These are phyloP conservation scores for Aurelia coerulea DNA, from an alignment of 30 jellyfish, hydroid and myxozoan genomes.

Conservation along the genomic window DNA sequence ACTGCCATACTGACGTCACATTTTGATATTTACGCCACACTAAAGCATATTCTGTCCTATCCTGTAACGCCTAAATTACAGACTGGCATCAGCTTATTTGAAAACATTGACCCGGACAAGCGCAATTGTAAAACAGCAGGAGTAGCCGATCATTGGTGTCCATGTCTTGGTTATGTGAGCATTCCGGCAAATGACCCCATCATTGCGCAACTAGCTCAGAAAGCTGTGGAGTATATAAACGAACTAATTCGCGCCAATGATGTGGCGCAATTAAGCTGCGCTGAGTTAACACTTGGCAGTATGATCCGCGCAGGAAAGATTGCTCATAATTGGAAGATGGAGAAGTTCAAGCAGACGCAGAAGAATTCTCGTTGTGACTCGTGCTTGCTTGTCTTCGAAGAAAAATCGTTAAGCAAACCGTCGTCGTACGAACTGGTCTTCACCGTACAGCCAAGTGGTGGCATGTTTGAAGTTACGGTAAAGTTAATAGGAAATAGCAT, in stretches of 20 bases:
- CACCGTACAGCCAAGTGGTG: slow-evolving; percentile 53
- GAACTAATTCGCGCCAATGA: not conserved
- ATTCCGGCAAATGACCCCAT: not conserved
- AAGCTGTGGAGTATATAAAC: slow-evolving; percentile 31
- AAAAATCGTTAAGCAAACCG: not conserved
- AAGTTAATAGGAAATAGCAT: not conserved
- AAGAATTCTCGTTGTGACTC: slow-evolving; percentile 28
- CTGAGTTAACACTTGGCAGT: not conserved
- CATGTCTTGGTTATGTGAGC: slow-evolving; percentile 43
- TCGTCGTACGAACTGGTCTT: slow-evolving; percentile 32
- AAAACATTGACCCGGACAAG: slow-evolving; percentile 42
- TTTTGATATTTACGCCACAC: slow-evolving; percentile 72
- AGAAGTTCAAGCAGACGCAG: slow-evolving; percentile 13
- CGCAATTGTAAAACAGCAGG: slow-evolving; percentile 80
- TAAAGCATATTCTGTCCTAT: slow-evolving; percentile 37
- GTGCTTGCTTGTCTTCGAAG: slow-evolving; percentile 6
- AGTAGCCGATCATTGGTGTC: slow-evolving; percentile 78
- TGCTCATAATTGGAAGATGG: slow-evolving; percentile 14
- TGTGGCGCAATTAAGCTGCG: slow-evolving; percentile 18
- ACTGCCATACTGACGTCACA: slow-evolving; percentile 54
- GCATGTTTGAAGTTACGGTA: slow-evolving; percentile 41
- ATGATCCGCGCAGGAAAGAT: slow-evolving; percentile 43
- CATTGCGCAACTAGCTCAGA: slow-evolving; percentile 12
- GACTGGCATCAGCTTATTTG: slow-evolving; percentile 75
- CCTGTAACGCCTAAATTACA: slow-evolving; percentile 35